phyloP scores from a whole-genome alignment of 2,797 vertebrate genomes.

The Amphiprion clarkii region DNA sequence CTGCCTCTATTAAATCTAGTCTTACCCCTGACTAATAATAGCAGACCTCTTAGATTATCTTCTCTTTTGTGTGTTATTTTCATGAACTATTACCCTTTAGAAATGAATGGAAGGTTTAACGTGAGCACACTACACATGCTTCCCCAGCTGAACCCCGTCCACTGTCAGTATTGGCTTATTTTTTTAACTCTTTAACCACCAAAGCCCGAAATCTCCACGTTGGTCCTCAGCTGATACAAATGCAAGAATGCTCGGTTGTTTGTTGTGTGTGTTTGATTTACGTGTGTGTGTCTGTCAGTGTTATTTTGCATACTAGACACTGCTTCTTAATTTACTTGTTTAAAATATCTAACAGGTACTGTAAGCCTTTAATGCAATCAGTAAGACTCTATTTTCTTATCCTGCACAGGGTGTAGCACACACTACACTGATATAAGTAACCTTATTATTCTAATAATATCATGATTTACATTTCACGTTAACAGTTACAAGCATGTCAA shows the following conservation, averaged over 20 bases:
- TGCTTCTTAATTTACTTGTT: constrained; percentile 42
- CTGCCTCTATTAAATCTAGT: constrained; percentile 46
- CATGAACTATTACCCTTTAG: constrained; percentile 48
- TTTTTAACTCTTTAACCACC: constrained; percentile 19
- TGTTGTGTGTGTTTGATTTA: constrained; percentile 3
- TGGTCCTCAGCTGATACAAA: constrained; percentile 36
- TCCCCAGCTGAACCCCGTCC: constrained; percentile 28
- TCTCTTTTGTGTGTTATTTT: constrained; percentile 34
- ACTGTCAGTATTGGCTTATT: constrained; percentile 19
- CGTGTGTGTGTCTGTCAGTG: background rate
- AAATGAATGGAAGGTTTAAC: constrained; percentile 43
- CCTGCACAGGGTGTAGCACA: constrained; percentile 43
- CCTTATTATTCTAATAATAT: constrained; percentile 51
- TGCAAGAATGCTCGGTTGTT: constrained; percentile 42
- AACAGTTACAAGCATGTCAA: constrained; percentile 40
- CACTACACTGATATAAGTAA: constrained; percentile 46
- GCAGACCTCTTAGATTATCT: constrained; percentile 31
- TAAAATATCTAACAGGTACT: constrained; percentile 59
- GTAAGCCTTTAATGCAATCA: constrained; percentile 74
- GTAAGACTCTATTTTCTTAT: constrained; percentile 70
- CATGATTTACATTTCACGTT: constrained; percentile 55
- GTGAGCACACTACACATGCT: constrained; percentile 40
- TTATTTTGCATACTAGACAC: constrained; percentile 28
- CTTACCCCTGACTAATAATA: constrained; percentile 49
- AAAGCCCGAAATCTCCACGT: constrained; percentile 29